phyloP scores from a whole-genome alignment of 2,888 invertebrate species.

The Drosophila kuntzei region DNA sequence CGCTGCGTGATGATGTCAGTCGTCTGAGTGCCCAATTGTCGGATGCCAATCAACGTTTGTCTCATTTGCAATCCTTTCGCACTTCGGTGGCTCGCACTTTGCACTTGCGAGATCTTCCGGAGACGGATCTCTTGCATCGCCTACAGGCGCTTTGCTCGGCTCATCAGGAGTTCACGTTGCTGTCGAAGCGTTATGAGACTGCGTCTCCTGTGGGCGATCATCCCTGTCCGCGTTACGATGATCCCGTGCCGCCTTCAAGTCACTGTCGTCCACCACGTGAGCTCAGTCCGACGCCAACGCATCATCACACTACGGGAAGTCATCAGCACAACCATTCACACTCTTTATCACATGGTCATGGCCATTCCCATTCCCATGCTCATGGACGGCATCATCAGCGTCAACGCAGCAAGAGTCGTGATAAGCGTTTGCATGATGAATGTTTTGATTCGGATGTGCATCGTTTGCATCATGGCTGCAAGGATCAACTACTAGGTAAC shows the following conservation, averaged over 20 bases:
- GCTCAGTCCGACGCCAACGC: constrained; percentile 60
- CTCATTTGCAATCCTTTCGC: constrained; percentile 92
- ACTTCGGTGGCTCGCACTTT: constrained; percentile 90
- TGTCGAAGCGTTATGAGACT: constrained; percentile 90
- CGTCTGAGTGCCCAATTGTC: constrained; percentile 90
- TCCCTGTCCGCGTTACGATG: constrained; percentile 84
- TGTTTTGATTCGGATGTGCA: constrained; percentile 74
- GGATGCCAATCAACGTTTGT: constrained; percentile 91
- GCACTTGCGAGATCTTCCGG: constrained; percentile 90
- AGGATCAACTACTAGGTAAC: constrained; percentile 63
- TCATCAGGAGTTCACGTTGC: constrained; percentile 94
- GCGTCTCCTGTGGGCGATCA: constrained; percentile 85
- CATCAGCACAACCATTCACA: constrained; percentile 43
- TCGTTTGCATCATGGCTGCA: constrained; percentile 74
- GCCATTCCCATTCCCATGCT: constrained; percentile 30
- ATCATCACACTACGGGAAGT: constrained; percentile 27
- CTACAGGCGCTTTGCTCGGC: constrained; percentile 94
- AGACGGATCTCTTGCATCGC: constrained; percentile 91
- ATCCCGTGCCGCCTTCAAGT: constrained; percentile 80
- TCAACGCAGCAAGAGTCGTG: constrained; percentile 76
- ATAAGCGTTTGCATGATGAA: constrained; percentile 76
- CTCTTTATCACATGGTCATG: constrained; percentile 31
- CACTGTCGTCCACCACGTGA: constrained; percentile 83
- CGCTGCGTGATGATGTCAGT: constrained; percentile 91
- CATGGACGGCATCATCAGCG: constrained; percentile 56